Conservation (phyloP, 2,888 invertebrate species). For the Myathropa florea region DNA sequence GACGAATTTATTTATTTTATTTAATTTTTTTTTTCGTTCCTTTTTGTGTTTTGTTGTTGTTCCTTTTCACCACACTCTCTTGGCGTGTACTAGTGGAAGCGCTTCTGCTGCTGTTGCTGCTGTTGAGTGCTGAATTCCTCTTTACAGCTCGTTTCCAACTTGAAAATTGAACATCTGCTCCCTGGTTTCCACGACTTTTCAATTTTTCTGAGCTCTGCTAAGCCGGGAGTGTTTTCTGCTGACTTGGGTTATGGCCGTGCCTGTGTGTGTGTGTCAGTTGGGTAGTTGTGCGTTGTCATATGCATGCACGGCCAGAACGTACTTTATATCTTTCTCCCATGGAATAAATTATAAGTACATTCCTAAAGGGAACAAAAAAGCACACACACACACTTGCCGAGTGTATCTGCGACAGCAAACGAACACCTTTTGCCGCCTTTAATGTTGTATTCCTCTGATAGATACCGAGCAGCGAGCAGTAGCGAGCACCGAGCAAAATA, state of each 20-base stretch:
- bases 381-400: not conserved
- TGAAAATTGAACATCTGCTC: slow-evolving; percentile 79
- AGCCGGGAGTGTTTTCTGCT: slow-evolving; percentile 27
- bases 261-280: not conserved
- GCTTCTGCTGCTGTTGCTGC: slow-evolving; percentile 40
- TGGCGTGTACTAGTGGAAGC: not conserved
- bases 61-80: slow-evolving; percentile 36
- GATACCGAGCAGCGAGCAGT: slow-evolving; percentile 5
- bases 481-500: not conserved
- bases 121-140: slow-evolving; percentile 62
- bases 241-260: not conserved
- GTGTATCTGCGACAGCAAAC: slow-evolving; percentile 28
- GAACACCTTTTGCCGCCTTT: slow-evolving; percentile 57
- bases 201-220: slow-evolving; percentile 43
- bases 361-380: slow-evolving; percentile 34
- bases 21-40: slow-evolving; percentile 75
- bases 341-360: slow-evolving; percentile 53
- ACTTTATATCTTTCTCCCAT: slow-evolving; percentile 50
- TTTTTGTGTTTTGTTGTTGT: slow-evolving; percentile 29
- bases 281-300: slow-evolving; percentile 25
- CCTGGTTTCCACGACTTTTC: slow-evolving; percentile 72
- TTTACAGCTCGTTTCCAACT: slow-evolving; percentile 63
- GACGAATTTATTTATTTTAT: slow-evolving; percentile 71
- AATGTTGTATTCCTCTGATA: slow-evolving; percentile 28
- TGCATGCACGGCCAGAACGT: slow-evolving; percentile 45